Conservation (phyloP, 2,113 vertebrate species). For the Grammomys surdaster region DNA sequence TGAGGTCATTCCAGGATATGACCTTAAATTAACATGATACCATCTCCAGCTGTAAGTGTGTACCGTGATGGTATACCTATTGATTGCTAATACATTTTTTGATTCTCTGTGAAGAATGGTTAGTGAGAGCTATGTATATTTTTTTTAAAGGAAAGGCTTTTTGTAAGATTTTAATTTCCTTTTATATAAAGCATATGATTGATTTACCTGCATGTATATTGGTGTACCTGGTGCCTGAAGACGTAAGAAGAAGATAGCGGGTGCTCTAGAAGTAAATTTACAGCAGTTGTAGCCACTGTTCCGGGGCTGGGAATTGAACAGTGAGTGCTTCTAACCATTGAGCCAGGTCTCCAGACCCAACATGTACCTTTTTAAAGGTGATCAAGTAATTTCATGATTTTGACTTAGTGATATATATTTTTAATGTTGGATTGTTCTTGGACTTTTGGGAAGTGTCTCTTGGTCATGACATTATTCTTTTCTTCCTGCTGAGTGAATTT, state of each 20-base stretch:
- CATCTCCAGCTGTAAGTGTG: background rate
- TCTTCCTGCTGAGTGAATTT: background rate
- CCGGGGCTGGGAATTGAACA: background rate
- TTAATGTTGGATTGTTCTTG: conserved; percentile 35
- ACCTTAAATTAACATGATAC: conserved; percentile 8
- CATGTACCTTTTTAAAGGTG: conserved; percentile 2
- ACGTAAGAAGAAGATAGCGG: background rate
- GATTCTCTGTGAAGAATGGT: conserved; percentile 19
- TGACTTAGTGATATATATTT: conserved; percentile 9
- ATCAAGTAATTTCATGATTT: conserved; percentile 32
- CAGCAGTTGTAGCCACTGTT: background rate
- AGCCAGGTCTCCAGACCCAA: background rate
- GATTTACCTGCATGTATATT: background rate
- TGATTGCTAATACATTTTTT: conserved; percentile 38
- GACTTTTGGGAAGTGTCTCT: conserved; percentile 9
- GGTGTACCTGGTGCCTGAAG: background rate
- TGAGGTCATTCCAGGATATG: background rate
- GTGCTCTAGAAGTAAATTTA: background rate
- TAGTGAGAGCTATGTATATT: background rate
- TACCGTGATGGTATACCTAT: background rate
- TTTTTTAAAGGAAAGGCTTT: background rate
- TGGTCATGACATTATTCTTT: conserved; percentile 56
- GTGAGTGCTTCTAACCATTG: background rate
- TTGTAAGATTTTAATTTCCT: background rate
- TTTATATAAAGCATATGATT: background rate